Evolutionary conservation across 2,888 invertebrate genomes (phyloP).

Genomic region (Phengaris alcon): DNA sequence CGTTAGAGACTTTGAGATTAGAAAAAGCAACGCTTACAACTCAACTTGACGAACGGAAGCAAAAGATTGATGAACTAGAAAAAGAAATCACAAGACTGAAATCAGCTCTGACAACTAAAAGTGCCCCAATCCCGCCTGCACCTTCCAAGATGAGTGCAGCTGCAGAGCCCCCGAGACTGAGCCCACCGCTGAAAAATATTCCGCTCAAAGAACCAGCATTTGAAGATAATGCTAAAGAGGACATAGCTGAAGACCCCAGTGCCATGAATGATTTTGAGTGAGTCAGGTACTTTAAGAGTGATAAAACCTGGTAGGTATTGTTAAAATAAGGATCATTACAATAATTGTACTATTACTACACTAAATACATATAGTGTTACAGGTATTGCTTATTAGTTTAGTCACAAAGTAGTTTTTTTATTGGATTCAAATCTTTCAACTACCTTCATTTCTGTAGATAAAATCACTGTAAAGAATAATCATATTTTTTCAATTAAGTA

Average conservation of each 20-base stretch:
- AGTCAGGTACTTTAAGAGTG: background rate
- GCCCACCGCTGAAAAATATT: slow-evolving; percentile 60
- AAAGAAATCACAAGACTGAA: slow-evolving; percentile 63
- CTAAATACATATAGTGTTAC: background rate
- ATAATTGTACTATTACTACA: background rate
- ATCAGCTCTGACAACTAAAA: slow-evolving; percentile 60
- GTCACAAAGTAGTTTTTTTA: background rate
- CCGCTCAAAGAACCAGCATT: slow-evolving; percentile 63
- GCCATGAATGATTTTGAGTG: slow-evolving; percentile 65
- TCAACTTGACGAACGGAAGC: slow-evolving; percentile 62
- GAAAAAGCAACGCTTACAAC: slow-evolving; percentile 67
- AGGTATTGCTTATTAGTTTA: background rate
- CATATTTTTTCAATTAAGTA: too few species aligned
- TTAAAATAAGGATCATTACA: background rate
- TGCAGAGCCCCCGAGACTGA: slow-evolving; percentile 62
- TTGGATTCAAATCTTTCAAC: background rate
- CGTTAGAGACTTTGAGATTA: slow-evolving; percentile 66
- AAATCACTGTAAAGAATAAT: too few species aligned
- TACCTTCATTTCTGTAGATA: too few species aligned
- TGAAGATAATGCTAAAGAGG: slow-evolving; percentile 73
- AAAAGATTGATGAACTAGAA: slow-evolving; percentile 64
- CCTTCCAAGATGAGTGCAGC: slow-evolving; percentile 65
- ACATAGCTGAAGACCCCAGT: slow-evolving; percentile 66
- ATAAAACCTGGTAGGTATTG: background rate
- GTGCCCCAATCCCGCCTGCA: slow-evolving; percentile 52